phyloP scores from a whole-genome alignment of 2,888 invertebrate species.

The Azorinus chamasolen region DNA sequence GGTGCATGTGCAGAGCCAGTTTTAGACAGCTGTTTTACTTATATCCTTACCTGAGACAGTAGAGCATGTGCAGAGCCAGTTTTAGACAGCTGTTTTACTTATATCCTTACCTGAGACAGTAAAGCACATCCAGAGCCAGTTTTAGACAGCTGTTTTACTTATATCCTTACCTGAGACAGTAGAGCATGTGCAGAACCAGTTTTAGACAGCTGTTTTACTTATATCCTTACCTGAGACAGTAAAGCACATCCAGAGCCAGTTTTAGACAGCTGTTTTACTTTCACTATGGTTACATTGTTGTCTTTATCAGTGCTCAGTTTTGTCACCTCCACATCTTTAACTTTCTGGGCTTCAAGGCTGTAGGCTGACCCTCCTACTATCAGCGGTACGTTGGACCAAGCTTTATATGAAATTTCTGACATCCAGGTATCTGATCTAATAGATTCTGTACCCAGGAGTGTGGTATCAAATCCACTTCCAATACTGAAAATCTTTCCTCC shows the following conservation, averaged over 20 bases:
- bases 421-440: slow-evolving; percentile 59
- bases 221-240: slow-evolving; percentile 71
- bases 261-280: slow-evolving; percentile 38
- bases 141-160: slow-evolving; percentile 37
- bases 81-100: slow-evolving; percentile 37
- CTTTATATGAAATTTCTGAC: slow-evolving; percentile 66
- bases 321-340: slow-evolving; percentile 22
- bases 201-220: slow-evolving; percentile 37
- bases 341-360: slow-evolving; percentile 17
- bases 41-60: slow-evolving; percentile 70
- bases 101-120: slow-evolving; percentile 70
- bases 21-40: slow-evolving; percentile 34
- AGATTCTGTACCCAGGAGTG: slow-evolving; percentile 58
- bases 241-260: slow-evolving; percentile 56
- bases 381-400: slow-evolving; percentile 68
- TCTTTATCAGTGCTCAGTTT: slow-evolving; percentile 51
- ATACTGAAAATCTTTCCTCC: slow-evolving; percentile 76
- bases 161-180: slow-evolving; percentile 70
- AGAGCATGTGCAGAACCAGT: slow-evolving; percentile 54
- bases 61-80: slow-evolving; percentile 54
- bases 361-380: slow-evolving; percentile 75
- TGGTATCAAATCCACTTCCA: slow-evolving; percentile 71
- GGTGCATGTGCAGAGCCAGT: slow-evolving; percentile 54
- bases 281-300: slow-evolving; percentile 62
- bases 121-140: slow-evolving; percentile 55